Conservation (phyloP, 2,888 invertebrate species). For the Frankliniella fusca region DNA sequence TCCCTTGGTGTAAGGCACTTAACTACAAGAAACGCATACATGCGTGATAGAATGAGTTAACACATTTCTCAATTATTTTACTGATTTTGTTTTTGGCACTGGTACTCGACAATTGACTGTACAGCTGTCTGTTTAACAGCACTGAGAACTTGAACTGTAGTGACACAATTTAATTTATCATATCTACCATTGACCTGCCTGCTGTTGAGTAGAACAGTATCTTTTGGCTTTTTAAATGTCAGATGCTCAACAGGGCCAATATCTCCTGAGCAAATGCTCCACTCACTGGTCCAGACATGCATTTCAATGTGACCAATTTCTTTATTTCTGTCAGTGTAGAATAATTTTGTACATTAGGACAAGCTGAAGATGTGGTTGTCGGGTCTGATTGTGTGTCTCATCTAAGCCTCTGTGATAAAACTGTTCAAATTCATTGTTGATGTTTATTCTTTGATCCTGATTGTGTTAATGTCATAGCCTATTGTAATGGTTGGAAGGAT, state of each 20-base stretch:
- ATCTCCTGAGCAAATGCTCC: background rate
- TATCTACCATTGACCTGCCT: background rate
- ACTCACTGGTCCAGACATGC: conserved; percentile 1
- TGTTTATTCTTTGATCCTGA: background rate
- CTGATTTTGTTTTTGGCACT: background rate
- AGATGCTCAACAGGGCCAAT: background rate
- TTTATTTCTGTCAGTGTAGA: background rate
- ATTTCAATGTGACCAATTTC: background rate
- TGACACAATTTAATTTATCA: background rate
- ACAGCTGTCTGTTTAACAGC: background rate
- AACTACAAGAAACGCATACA: conserved; percentile 5
- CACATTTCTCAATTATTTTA: background rate
- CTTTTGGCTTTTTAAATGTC: background rate
- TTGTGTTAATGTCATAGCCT: background rate
- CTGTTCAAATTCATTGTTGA: conserved; percentile 16
- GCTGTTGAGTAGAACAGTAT: background rate
- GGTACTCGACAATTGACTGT: background rate
- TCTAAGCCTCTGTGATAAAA: conserved; percentile 20
- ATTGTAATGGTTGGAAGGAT: background rate
- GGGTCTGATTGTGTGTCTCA: conserved; percentile 12
- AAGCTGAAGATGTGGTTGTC: background rate
- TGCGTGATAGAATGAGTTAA: conserved; percentile 22
- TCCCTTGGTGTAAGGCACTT: conserved; percentile 2
- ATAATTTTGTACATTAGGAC: background rate
- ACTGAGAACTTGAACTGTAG: background rate